A percentile compares a stretch with the other conserved stretches of the same genome.
These are phyloP conservation scores for Sebastes wilsoni DNA, from an alignment of 2,797 vertebrate genomes.

Conservation along the genomic window DNA sequence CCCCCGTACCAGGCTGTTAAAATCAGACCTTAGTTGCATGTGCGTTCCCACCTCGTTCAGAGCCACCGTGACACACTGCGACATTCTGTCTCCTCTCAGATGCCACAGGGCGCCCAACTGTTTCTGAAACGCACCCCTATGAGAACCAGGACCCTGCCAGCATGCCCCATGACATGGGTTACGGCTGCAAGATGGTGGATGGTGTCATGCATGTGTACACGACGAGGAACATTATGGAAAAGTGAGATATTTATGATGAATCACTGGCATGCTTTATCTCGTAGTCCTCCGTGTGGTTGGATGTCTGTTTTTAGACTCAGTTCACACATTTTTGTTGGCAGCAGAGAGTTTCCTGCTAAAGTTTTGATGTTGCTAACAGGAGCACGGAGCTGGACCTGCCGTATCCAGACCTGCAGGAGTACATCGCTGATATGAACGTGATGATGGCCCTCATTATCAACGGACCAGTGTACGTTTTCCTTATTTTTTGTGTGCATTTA, in stretches of 20 bases:
- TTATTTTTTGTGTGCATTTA: not conserved
- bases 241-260: conserved; percentile 79
- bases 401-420: conserved; percentile 92
- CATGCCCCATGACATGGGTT: conserved; percentile 89
- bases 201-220: conserved; percentile 94
- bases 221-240: conserved; percentile 75
- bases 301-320: conserved; percentile 20
- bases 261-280: conserved; percentile 64
- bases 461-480: conserved; percentile 90
- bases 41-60: conserved; percentile 11
- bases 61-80: conserved; percentile 24
- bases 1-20: conserved; percentile 25
- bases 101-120: conserved; percentile 87
- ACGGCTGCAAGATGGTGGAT: conserved; percentile 90
- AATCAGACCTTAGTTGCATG: conserved; percentile 21
- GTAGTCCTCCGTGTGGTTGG: not conserved
- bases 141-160: conserved; percentile 85
- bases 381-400: conserved; percentile 91
- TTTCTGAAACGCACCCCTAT: conserved; percentile 89
- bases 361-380: conserved; percentile 70
- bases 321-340: conserved; percentile 14
- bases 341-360: conserved; percentile 1
- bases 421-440: conserved; percentile 95
- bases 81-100: conserved; percentile 77
- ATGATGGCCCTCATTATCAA: conserved; percentile 99